Percentiles rank a stretch among this genome's conserved stretches.
phyloP scores from a whole-genome alignment of 2,113 vertebrate species.

The Brevimyrus niger region DNA sequence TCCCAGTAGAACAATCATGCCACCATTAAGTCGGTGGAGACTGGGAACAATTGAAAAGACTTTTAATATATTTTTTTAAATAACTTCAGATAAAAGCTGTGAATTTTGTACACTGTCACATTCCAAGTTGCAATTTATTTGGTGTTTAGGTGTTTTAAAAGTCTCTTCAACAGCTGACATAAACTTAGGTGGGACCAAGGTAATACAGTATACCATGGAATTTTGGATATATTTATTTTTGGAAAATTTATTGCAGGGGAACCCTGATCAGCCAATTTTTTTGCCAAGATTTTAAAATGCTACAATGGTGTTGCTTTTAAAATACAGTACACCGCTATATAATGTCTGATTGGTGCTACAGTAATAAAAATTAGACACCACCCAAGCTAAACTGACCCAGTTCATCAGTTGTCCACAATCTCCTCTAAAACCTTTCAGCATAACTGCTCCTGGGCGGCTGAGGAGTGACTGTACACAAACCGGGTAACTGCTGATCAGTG shows the following conservation, averaged over 20 bases:
- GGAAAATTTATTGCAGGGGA: background rate
- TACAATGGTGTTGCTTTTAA: background rate
- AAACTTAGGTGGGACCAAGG: background rate
- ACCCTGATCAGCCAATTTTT: background rate
- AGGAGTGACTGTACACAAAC: background rate
- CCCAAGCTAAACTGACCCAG: background rate
- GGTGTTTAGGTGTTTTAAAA: background rate
- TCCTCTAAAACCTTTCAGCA: background rate
- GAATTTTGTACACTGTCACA: background rate
- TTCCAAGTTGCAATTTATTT: background rate
- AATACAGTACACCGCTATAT: background rate
- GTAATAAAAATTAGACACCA: background rate
- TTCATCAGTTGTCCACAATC: background rate
- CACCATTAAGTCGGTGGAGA: background rate
- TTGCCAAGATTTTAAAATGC: background rate
- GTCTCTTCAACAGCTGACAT: background rate
- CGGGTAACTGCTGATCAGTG: background rate
- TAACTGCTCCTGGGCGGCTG: background rate
- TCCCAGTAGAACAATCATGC: background rate
- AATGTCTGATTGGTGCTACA: background rate
- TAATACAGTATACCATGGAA: background rate
- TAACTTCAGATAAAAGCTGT: background rate
- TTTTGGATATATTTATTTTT: background rate
- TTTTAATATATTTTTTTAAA: background rate
- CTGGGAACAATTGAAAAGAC: too few species aligned